Evolutionary conservation across 2,888 invertebrate species (phyloP), one percentile per base, ranked within the genome.

Genomic region (Cryptosula pallasiana): DNA sequence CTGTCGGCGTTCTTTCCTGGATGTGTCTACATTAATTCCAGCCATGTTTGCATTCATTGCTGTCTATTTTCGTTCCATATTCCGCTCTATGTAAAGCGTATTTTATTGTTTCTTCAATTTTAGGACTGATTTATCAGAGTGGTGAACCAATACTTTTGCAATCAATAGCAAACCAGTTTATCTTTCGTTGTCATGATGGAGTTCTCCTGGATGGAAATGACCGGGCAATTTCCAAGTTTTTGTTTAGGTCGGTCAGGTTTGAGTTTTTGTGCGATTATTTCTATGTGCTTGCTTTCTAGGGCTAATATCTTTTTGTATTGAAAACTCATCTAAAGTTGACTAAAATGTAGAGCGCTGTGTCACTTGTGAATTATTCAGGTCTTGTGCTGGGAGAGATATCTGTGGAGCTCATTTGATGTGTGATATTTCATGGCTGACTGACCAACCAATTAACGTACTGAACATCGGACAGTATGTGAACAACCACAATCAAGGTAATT

Each of bases 401-500:
- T 74, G 80, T 25, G 82, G 84, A 23, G 81, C 81, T 1, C 77
- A 80, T 55, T 75, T 78, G 36, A 77, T 78, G 3, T 82, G 83
- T 76, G 87, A 86, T 76, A 75, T 76, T 35, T 79, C 81, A 55
- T 86, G 86, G 86, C 76, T 85, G 45, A 80, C 81, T 0, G 71
- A 71, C 1, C 73, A 55, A 34, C 84, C 84, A 2, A 63, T 80
- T 16, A 86, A 86, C 76, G 87, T 87, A 3, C 77, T 87, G 54
- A 85, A 84, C 75, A 78, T 87, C 63, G 87, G 87, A 1, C 87
- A 87, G 77, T 87, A 85, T 78, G 86, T 87, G 57, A 87, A 87
- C 78, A 87, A 87, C 76, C 83, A 84, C 69, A 81, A 79, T 69
- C 79, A 79, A 78, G 80, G 85, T 82, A 77, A 76, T n/a, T n/a